Conservation (phyloP, 2,113 vertebrate genomes). For the Xiphophorus couchianus region DNA sequence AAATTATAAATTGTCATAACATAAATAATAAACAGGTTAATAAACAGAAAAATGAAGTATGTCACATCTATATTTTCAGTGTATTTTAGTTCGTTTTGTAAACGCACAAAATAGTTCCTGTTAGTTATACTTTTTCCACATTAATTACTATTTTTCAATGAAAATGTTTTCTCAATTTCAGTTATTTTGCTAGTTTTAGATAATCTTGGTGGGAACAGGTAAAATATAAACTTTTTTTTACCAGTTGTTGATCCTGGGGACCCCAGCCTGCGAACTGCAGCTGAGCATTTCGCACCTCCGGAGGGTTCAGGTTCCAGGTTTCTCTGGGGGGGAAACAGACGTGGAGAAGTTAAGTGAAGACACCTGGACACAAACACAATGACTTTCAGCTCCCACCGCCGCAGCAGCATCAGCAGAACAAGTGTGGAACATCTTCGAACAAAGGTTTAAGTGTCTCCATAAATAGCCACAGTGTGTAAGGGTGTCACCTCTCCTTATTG, state of each 20-base stretch:
- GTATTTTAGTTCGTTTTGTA: too few species aligned
- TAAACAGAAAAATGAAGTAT: too few species aligned
- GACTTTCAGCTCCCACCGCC: not conserved
- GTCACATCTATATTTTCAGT: too few species aligned
- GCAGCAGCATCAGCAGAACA: conserved; percentile 22
- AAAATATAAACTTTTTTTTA: conserved; percentile 71
- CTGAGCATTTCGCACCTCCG: conserved; percentile 92
- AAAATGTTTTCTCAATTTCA: too few species aligned
- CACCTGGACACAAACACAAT: conserved; percentile 14
- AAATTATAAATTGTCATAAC: too few species aligned
- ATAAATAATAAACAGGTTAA: too few species aligned
- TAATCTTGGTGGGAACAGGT: too few species aligned
- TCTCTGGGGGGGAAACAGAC: conserved; percentile 79
- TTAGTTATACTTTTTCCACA: too few species aligned
- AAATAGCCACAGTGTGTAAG: conserved; percentile 45
- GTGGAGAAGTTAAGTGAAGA: not conserved
- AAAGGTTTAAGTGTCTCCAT: conserved; percentile 48
- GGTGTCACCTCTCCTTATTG: conserved; percentile 48
- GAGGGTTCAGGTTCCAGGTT: conserved; percentile 92
- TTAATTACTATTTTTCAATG: too few species aligned
- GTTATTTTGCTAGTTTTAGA: too few species aligned
- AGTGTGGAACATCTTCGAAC: conserved; percentile 27
- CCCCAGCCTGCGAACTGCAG: conserved; percentile 98
- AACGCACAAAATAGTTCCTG: too few species aligned
- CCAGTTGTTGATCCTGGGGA: conserved; percentile 94